These are phyloP conservation scores for Habroteleia sp. DNA, from an alignment of 2,888 invertebrate genomes.

Conservation along the genomic window DNA sequence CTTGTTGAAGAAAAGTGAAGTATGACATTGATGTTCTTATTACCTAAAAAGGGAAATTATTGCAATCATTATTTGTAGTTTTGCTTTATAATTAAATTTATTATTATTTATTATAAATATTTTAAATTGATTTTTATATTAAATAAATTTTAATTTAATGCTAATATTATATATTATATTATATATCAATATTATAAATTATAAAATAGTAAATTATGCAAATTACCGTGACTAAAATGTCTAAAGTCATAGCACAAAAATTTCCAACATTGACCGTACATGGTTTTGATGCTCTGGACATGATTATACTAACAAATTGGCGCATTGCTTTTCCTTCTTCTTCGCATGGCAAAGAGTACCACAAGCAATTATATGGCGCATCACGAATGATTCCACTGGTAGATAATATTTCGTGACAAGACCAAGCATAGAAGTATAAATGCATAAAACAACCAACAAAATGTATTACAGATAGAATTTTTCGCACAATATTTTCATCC, in stretches of 20 bases:
- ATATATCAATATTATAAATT: too few species aligned
- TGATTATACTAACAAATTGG: conserved; percentile 13
- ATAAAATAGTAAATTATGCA: too few species aligned
- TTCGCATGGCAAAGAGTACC: conserved; percentile 19
- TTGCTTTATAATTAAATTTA: too few species aligned
- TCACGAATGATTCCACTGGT: background rate
- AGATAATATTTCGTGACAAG: conserved; percentile 12
- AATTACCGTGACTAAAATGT: conserved; percentile 21
- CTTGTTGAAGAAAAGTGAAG: too few species aligned
- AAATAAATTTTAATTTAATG: too few species aligned
- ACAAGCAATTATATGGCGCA: conserved; percentile 17
- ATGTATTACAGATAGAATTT: background rate
- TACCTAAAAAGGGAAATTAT: too few species aligned
- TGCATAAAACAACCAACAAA: conserved; percentile 10
- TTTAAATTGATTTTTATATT: too few species aligned
- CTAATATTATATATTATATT: too few species aligned
- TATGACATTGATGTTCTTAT: too few species aligned
- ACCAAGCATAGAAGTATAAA: conserved; percentile 31
- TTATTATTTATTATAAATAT: too few species aligned
- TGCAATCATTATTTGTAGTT: too few species aligned
- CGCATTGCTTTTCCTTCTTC: conserved; percentile 18
- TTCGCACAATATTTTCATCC: conserved; percentile 4
- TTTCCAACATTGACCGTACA: conserved; percentile 20
- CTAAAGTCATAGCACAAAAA: conserved; percentile 29
- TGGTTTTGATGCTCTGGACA: conserved; percentile 22